Evolutionary conservation across 2,113 vertebrate species (phyloP), one percentile per base, ranked within the genome.

Genomic region (Platichthys flesus): DNA sequence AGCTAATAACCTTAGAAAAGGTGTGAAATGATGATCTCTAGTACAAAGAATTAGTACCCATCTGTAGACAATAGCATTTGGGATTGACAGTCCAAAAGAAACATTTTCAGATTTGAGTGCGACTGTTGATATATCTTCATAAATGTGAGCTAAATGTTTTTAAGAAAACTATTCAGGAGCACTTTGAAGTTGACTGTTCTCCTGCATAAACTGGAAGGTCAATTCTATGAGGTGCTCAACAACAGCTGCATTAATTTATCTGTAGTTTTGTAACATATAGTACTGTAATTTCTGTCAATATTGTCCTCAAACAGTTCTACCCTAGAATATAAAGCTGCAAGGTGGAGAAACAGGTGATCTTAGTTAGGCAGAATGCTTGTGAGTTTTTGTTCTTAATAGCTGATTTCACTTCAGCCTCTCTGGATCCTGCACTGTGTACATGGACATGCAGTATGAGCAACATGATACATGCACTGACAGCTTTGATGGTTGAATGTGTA

Each of bases 381-480:
- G 40, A 51, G 47, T 8, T 51, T 6, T 51, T 51, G 14, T 20
- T 51, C 9, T 51, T 51, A 18, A 16, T 15, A 16, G 47, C 16
- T 5, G 47, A 51, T 18, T 51, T 18, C 47, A 4, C 47, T 51
- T 16, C 40, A 21, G 37, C 5, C 47, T 18, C 4, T 51, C 18
- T 51, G 68, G 35, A 15, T 0, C 54, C 55, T 16, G 51, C 14
- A 5, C 24, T 65, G 6, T 3, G 18, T 23, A 42, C 18, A 37
- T 8, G 42, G 18, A 14, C 42, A 35, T 66, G 52, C 60, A 52
- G 23, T 45, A 42, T 64, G 59, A 70, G 60, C 71, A 65, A 42
- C 66, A 23, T n/a, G 59, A 81, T 45, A 45, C 40, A 42, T 51
- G 47, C 47, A 6, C 18, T 51, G 18, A 23, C 5, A 18, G 12